These are phyloP conservation scores for Aleiodes sp. DNA, from an alignment of 1,140 invertebrate species.

Conservation along the genomic window DNA sequence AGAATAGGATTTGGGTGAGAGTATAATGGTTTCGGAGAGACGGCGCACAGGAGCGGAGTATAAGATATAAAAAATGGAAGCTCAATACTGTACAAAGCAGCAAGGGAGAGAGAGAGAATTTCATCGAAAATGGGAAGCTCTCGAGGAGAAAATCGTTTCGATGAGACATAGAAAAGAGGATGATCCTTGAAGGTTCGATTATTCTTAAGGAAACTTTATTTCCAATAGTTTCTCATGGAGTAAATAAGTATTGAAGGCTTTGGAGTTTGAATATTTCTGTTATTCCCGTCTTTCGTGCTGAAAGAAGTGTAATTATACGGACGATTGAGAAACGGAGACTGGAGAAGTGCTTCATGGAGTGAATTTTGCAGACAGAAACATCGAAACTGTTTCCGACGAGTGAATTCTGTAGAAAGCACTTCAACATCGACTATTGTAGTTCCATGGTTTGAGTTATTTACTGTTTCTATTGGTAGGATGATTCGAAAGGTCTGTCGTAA, in stretches of 20 bases:
- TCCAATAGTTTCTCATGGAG: neutral
- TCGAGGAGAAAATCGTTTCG: constrained; percentile 35
- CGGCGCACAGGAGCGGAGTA: neutral
- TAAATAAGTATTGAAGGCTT: too few relatives aligned
- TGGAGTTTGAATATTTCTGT: neutral
- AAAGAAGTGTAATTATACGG: too few relatives aligned
- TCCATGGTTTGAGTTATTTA: too few relatives aligned
- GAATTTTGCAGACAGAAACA: too few relatives aligned
- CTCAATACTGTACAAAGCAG: constrained; percentile 4
- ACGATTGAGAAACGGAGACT: too few relatives aligned
- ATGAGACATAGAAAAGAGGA: constrained; percentile 6
- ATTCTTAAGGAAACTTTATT: neutral
- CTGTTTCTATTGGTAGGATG: too few relatives aligned
- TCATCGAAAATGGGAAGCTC: constrained; percentile 24
- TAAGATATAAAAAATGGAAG: constrained; percentile 31
- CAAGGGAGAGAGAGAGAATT: neutral
- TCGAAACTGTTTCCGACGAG: too few relatives aligned
- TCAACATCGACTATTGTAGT: too few relatives aligned
- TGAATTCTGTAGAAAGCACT: too few relatives aligned
- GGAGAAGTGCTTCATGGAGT: too few relatives aligned
- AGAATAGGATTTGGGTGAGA: neutral
- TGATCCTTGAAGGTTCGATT: constrained; percentile 14
- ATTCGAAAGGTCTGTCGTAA: too few relatives aligned
- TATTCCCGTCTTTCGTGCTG: too few relatives aligned
- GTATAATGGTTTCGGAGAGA: neutral